phyloP scores from a whole-genome alignment of 2,888 invertebrate genomes.

The Octodonta nipae region DNA sequence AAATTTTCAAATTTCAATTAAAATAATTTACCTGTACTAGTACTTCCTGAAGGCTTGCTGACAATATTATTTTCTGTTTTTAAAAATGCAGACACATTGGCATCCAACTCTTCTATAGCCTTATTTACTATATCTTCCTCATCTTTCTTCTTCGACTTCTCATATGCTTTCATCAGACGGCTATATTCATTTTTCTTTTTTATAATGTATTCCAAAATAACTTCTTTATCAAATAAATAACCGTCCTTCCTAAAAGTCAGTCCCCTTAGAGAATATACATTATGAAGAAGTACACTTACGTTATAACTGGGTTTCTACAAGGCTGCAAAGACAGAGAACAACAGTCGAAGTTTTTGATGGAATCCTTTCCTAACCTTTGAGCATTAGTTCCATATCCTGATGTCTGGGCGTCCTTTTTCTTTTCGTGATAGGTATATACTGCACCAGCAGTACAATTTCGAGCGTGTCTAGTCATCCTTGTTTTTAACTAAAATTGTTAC shows the following conservation, averaged over 20 bases:
- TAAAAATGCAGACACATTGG: constrained; percentile 64
- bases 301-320: constrained; percentile 82
- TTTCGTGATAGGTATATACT: constrained; percentile 96
- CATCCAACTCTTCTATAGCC: constrained; percentile 53
- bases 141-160: constrained; percentile 68
- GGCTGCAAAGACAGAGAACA: constrained; percentile 95
- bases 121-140: constrained; percentile 56
- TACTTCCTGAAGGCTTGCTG: constrained; percentile 38
- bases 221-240: constrained; percentile 90
- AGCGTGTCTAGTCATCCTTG: constrained; percentile 85
- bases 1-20: too few relatives aligned
- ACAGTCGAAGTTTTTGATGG: constrained; percentile 91
- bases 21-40: too few relatives aligned
- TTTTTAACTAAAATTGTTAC: too few relatives aligned
- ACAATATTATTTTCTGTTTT: constrained; percentile 70
- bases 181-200: constrained; percentile 86
- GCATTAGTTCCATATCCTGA: constrained; percentile 86
- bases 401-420: constrained; percentile 85
- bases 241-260: constrained; percentile 54
- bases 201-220: constrained; percentile 87
- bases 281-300: too few relatives aligned
- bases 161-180: constrained; percentile 81
- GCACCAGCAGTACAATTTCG: constrained; percentile 97
- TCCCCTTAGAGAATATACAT: too few relatives aligned
- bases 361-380: constrained; percentile 84